Evolutionary conservation across 2,888 invertebrate species (phyloP), one percentile per base, ranked within the genome.

Genomic region (Euplexia lucipara): DNA sequence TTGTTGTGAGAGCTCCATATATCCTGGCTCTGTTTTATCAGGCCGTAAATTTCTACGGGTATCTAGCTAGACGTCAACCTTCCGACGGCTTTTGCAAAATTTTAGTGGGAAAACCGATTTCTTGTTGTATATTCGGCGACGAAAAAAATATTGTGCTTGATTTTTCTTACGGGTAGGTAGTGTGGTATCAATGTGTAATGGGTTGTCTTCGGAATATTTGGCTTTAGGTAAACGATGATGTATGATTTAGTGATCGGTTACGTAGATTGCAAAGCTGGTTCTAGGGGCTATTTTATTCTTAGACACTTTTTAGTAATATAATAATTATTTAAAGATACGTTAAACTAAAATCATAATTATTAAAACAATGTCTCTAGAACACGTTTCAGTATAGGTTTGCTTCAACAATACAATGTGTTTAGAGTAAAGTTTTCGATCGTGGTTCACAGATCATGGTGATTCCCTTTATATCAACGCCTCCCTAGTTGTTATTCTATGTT

Each of bases 1-100:
- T 86, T 86, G 83, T 87, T 86, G 79, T 79, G 77, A 81, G 81
- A 78, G 92, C 75, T 90, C 93, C 72, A 79, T 70, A 75, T 78
- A 83, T 70, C 77, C 84, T 89, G 92, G 94, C 80, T 79, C 82
- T 81, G 89, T 88, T 92, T 92, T 93, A 94, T 94, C 94, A 91
- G 92, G 88, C 89, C 92, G 90, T 94, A 95, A 94, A 94, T 94
- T 92, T 91, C 86, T 86, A 86, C 85, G 87, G 88, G 87, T 93
- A 93, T 92, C 92, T 91, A 86, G 89, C 86, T 84, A 87, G 88
- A 91, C 89, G 91, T 92, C 91, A 89, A 89, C 86, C 87, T 87
- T 88, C 86, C 83, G 87, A 89, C 83, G 87, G 87, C 86, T 86
- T 81, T 85, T 87, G 88, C 85, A 89, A 90, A 91, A 90, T 90